Percentiles rank a stretch among this genome's conserved stretches.
Conservation (phyloP, 2,888 invertebrate species). For the Tenthredo scrophulariae region DNA sequence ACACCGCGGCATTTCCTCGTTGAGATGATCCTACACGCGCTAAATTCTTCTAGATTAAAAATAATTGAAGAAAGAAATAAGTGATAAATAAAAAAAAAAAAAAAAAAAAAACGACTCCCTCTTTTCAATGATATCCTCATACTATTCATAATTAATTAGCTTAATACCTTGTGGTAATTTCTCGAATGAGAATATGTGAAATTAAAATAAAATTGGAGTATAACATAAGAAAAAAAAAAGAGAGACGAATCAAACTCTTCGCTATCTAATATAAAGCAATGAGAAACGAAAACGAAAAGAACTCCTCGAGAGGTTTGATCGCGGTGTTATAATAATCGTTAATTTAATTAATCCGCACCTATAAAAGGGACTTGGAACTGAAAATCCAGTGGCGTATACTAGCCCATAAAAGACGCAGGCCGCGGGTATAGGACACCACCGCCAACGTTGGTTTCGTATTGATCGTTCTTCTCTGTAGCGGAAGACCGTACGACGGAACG, state of each 20-base stretch:
- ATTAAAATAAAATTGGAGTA: no score
- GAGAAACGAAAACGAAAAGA: neutral
- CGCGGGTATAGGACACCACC: neutral
- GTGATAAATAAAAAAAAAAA: neutral
- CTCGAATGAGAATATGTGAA: neutral
- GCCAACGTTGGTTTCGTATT: slow-evolving; percentile 59
- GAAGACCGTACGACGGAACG: slow-evolving; percentile 12
- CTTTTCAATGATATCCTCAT: neutral
- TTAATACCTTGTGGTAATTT: neutral
- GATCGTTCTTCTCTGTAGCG: slow-evolving; percentile 61
- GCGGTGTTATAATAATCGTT: neutral
- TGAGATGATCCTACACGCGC: slow-evolving; percentile 10
- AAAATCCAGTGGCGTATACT: neutral
- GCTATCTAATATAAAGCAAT: neutral
- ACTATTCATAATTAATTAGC: neutral
- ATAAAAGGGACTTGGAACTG: neutral
- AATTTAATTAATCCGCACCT: neutral
- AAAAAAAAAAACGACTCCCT: neutral
- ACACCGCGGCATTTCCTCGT: slow-evolving; percentile 1
- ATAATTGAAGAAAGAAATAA: neutral
- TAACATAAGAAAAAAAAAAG: neutral
- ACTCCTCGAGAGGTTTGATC: neutral
- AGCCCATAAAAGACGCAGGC: slow-evolving; percentile 35
- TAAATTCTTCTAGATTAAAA: neutral
- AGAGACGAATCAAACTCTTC: neutral